phyloP scores from a whole-genome alignment of 2,113 vertebrate species.

The Chloropsis hardwickii region DNA sequence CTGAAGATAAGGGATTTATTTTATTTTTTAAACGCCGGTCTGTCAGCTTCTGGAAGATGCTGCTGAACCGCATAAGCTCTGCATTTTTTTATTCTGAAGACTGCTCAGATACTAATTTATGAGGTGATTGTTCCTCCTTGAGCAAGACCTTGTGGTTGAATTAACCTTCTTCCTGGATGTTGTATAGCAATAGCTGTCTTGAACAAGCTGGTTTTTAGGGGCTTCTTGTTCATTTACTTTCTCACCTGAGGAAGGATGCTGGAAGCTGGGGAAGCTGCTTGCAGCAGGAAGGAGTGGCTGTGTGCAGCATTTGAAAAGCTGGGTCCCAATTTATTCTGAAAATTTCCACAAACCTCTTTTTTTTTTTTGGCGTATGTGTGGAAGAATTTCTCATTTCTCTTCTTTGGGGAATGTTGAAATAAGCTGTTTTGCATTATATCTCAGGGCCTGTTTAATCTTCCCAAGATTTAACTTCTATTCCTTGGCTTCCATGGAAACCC shows the following conservation, averaged over 20 bases:
- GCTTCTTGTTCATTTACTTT: background rate
- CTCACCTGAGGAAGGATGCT: background rate
- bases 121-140: conserved; percentile 2
- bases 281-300: background rate
- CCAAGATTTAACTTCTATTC: conserved; percentile 25
- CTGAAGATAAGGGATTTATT: background rate
- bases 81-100: background rate
- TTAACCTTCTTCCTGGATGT: background rate
- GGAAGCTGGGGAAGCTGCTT: background rate
- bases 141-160: background rate
- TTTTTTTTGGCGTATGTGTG: background rate
- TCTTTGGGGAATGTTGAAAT: conserved; percentile 30
- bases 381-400: conserved; percentile 8
- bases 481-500: conserved; percentile 50
- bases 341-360: background rate
- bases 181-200: background rate
- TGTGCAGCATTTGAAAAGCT: background rate
- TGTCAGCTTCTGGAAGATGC: background rate
- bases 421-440: conserved; percentile 45
- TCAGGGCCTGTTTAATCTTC: conserved; percentile 49
- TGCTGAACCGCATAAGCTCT: background rate
- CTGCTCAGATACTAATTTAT: conserved; percentile 5
- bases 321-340: background rate
- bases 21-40: background rate
- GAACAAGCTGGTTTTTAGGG: background rate